phyloP scores from a whole-genome alignment of 2,113 vertebrate genomes.

The Beaufortia kweichowensis region DNA sequence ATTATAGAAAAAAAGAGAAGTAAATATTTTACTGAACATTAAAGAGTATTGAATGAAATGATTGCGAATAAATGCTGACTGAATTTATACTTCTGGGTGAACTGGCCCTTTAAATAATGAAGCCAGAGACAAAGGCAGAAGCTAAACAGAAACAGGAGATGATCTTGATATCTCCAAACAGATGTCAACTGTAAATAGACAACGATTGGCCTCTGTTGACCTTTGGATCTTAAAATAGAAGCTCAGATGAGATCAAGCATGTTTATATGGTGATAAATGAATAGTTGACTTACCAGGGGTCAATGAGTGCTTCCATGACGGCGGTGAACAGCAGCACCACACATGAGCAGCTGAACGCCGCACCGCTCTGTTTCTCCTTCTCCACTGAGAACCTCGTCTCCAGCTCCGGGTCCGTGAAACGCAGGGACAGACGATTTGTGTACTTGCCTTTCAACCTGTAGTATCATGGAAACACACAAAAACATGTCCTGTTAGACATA shows the following conservation, averaged over 20 bases:
- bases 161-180: constrained; percentile 2
- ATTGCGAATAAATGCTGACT: too few relatives aligned
- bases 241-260: neutral
- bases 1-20: too few relatives aligned
- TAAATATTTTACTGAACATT: too few relatives aligned
- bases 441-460: constrained; percentile 88
- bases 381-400: constrained; percentile 92
- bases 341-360: constrained; percentile 93
- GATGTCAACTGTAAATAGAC: constrained; percentile 1
- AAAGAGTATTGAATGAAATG: too few relatives aligned
- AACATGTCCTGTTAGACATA: neutral
- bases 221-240: neutral
- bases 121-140: neutral
- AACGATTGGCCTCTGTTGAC: neutral
- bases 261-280: constrained; percentile 19
- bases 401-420: constrained; percentile 89
- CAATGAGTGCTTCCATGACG: constrained; percentile 83
- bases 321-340: constrained; percentile 87
- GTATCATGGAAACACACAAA: constrained; percentile 3
- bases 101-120: too few relatives aligned
- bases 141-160: neutral
- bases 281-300: constrained; percentile 80
- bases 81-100: too few relatives aligned
- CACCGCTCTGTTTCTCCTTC: constrained; percentile 96
- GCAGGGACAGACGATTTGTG: constrained; percentile 88